Evolutionary conservation across 2,888 invertebrate genomes (phyloP).

Genomic region (Noctua comes): DNA sequence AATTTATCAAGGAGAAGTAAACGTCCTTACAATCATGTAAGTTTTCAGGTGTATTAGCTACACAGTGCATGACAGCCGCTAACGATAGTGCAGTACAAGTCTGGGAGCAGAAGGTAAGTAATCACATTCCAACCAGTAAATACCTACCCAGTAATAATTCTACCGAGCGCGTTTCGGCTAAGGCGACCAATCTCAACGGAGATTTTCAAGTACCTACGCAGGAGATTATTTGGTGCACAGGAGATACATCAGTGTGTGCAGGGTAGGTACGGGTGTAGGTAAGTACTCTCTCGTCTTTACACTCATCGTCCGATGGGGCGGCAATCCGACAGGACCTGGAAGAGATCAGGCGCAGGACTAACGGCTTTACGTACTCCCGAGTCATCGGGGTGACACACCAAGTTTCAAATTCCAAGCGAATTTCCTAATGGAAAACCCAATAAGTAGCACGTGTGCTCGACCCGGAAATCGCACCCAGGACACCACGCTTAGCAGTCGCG

Average conservation of each 20-base stretch:
- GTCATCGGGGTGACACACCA: not conserved
- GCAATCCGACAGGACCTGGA: not conserved
- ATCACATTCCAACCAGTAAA: not conserved
- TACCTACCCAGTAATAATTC: not conserved
- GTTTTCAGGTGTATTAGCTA: conserved; percentile 4
- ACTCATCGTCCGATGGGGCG: not conserved
- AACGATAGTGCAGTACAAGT: not conserved
- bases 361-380: not conserved
- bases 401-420: not conserved
- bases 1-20: conserved; percentile 83
- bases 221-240: not conserved
- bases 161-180: not conserved
- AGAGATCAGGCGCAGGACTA: not conserved
- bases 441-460: not conserved
- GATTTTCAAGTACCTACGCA: not conserved
- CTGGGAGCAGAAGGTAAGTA: not conserved
- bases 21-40: conserved; percentile 84
- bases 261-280: not conserved
- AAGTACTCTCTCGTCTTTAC: not conserved
- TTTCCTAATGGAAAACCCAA: not conserved
- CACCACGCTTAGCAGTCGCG: not conserved
- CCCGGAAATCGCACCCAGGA: not conserved
- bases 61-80: not conserved
- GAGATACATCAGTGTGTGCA: not conserved
- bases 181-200: not conserved